These are phyloP conservation scores for Trididemnum miniatum DNA, from an alignment of 23 tunicate species.

Conservation along the genomic window DNA sequence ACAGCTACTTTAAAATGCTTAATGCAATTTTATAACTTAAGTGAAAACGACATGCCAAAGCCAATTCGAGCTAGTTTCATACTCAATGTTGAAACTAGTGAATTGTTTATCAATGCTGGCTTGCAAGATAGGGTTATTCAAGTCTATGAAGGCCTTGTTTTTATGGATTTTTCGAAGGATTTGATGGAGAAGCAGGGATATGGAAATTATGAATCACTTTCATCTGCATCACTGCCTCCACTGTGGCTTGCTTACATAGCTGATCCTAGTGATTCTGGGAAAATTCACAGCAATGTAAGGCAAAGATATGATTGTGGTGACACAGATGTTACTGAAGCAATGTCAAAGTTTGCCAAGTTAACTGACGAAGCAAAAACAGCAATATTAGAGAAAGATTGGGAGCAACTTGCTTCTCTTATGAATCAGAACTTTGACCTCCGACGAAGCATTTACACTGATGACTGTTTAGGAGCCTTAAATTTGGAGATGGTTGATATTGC, in stretches of 20 bases:
- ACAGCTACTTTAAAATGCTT: constrained; percentile 84
- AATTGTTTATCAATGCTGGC: constrained; percentile 91
- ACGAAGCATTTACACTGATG: constrained; percentile 55
- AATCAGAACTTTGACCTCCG: constrained; percentile 76
- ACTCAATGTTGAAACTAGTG: constrained; percentile 83
- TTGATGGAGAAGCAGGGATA: constrained; percentile 60
- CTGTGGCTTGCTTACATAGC: constrained; percentile 77
- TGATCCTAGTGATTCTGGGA: constrained; percentile 93
- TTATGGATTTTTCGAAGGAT: constrained; percentile 83
- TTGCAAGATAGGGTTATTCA: constrained; percentile 94
- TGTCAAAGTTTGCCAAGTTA: constrained; percentile 62
- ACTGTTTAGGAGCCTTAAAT: constrained; percentile 63
- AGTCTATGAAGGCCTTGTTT: constrained; percentile 87
- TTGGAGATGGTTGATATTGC: constrained; percentile 72
- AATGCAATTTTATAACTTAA: constrained; percentile 68
- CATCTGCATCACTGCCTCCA: constrained; percentile 46
- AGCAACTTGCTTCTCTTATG: constrained; percentile 51
- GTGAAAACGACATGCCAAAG: constrained; percentile 87
- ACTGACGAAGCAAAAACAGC: constrained; percentile 69
- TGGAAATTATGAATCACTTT: constrained; percentile 67
- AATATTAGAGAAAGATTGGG: constrained; percentile 66
- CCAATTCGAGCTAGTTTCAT: constrained; percentile 80
- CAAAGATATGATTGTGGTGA: constrained; percentile 79
- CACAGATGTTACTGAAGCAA: constrained; percentile 57
- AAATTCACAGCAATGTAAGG: constrained; percentile 73